Evolutionary conservation across 2,888 invertebrate genomes (phyloP).

Genomic region (Ypsolopha scabrella): DNA sequence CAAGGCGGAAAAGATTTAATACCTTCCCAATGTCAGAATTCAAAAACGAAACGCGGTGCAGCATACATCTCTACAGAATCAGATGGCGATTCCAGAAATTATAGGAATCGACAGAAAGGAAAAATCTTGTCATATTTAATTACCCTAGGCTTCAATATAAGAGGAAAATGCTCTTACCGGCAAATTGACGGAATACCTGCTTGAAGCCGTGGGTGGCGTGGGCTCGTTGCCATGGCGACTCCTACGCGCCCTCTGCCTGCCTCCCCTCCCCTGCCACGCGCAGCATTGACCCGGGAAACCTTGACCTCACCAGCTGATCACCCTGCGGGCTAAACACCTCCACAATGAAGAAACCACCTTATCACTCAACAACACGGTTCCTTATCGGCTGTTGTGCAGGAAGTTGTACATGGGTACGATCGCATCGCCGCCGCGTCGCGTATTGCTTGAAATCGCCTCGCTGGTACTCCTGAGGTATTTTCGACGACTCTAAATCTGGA

Average conservation of each 20-base stretch:
- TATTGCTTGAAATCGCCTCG: constrained; percentile 18
- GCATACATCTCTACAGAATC: no score
- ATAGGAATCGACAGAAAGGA: no score
- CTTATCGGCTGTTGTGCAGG: no score
- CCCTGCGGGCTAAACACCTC: background rate
- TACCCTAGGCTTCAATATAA: constrained; percentile 9
- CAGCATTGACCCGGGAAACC: constrained; percentile 60
- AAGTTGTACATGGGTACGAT: background rate
- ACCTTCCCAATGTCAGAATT: no score
- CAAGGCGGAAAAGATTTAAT: no score
- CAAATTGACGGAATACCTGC: constrained; percentile 60
- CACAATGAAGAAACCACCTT: no score
- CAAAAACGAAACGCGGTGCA: no score
- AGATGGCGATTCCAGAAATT: no score
- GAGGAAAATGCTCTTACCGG: constrained; percentile 36
- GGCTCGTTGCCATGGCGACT: constrained; percentile 55
- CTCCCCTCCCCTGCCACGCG: constrained; percentile 13
- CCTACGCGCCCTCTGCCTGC: constrained; percentile 31
- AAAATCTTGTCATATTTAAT: no score
- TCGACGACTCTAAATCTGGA: constrained; percentile 53
- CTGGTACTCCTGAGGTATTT: constrained; percentile 45
- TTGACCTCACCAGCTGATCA: constrained; percentile 59
- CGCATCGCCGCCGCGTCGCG: constrained; percentile 10
- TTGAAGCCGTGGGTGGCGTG: constrained; percentile 47
- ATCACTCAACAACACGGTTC: no score